Conservation (phyloP, 2,113 vertebrate genomes). For the Lagenorhynchus albirostris region DNA sequence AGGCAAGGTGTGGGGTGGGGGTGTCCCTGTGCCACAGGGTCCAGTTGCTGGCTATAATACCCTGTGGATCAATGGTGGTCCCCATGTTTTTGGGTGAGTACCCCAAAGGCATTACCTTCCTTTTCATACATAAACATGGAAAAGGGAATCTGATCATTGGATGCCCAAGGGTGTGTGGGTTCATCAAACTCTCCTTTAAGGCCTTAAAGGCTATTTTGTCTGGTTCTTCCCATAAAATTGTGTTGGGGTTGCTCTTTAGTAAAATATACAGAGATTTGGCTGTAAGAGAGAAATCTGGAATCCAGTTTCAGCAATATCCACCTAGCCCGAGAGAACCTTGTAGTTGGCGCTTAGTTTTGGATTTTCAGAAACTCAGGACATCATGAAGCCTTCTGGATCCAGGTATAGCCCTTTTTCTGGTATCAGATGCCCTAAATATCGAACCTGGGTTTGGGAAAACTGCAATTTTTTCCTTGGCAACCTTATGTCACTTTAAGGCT, state of each 20-base stretch:
- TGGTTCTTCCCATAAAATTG: not conserved
- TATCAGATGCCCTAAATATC: not conserved
- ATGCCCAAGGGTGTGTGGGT: not conserved
- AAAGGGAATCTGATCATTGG: not conserved
- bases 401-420: not conserved
- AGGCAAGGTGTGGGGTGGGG: no score
- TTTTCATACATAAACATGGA: not conserved
- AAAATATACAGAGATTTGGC: not conserved
- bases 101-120: not conserved
- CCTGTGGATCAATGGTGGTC: not conserved
- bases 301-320: not conserved
- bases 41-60: not conserved
- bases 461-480: not conserved
- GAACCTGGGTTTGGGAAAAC: not conserved
- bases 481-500: not conserved
- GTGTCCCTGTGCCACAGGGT: not conserved
- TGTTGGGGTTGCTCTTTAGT: not conserved
- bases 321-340: not conserved
- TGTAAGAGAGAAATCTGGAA: not conserved
- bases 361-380: not conserved
- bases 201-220: not conserved
- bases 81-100: not conserved
- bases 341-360: not conserved
- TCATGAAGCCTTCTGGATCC: not conserved
- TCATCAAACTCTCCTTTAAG: not conserved